These are phyloP conservation scores for Melieria omissa DNA, from an alignment of 2,888 invertebrate species.

Conservation along the genomic window DNA sequence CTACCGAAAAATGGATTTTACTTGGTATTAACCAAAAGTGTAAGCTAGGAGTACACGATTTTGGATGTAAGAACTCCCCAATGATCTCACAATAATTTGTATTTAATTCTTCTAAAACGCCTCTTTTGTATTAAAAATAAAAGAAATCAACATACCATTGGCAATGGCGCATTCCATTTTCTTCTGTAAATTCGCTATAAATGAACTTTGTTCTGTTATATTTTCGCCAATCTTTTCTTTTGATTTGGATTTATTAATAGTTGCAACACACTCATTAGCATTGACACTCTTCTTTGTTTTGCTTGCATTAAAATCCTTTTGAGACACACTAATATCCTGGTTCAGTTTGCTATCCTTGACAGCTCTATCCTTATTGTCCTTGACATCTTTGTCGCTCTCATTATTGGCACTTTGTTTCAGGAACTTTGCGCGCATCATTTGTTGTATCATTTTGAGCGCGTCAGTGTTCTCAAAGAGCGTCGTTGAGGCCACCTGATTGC, in stretches of 20 bases:
- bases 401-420: conserved; percentile 38
- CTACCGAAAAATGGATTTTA: too few species aligned
- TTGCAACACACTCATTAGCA: background rate
- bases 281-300: conserved; percentile 3
- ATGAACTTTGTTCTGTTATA: conserved; percentile 43
- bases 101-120: too few species aligned
- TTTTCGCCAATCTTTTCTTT: conserved; percentile 37
- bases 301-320: background rate
- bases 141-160: conserved; percentile 47
- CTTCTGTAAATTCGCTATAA: conserved; percentile 48
- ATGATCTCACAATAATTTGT: too few species aligned
- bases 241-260: conserved; percentile 35
- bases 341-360: conserved; percentile 14
- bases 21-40: too few species aligned
- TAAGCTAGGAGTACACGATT: too few species aligned
- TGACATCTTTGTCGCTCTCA: background rate
- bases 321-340: conserved; percentile 26
- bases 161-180: conserved; percentile 46
- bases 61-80: too few species aligned
- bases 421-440: conserved; percentile 53
- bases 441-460: conserved; percentile 50
- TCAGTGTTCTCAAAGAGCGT: conserved; percentile 25
- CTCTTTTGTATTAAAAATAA: too few species aligned
- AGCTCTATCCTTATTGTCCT: background rate
- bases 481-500: conserved; percentile 8